These are phyloP conservation scores for Cinclus cinclus DNA, from an alignment of 2,113 vertebrate genomes.

Conservation along the genomic window DNA sequence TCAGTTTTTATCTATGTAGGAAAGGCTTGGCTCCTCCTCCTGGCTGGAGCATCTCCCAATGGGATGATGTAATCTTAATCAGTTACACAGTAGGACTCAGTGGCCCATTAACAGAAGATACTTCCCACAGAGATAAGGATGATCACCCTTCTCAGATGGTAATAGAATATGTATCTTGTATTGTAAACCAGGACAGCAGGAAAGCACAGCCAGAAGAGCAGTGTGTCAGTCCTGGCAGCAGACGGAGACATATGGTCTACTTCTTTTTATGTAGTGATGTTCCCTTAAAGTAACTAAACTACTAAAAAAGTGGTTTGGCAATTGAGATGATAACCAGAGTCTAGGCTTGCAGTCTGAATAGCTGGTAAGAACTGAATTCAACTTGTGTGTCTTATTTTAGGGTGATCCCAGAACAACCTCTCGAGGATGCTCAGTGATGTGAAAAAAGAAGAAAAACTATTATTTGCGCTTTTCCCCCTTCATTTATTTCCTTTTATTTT, in stretches of 20 bases:
- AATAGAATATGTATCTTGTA: too few relatives aligned
- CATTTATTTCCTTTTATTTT: conserved; percentile 48
- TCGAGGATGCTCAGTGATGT: conserved; percentile 93
- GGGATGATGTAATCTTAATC: too few relatives aligned
- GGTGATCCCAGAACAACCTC: conserved; percentile 85
- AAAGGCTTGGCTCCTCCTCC: too few relatives aligned
- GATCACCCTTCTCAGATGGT: too few relatives aligned
- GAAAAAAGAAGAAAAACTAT: conserved; percentile 66
- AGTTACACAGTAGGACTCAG: too few relatives aligned
- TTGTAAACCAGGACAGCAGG: not conserved
- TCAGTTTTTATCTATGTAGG: too few relatives aligned
- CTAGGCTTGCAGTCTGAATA: not conserved
- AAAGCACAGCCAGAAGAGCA: not conserved
- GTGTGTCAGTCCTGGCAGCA: not conserved
- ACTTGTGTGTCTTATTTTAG: conserved; percentile 66
- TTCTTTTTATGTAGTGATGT: not conserved
- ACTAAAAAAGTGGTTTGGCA: not conserved
- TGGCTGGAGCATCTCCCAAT: too few relatives aligned
- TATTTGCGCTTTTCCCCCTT: not conserved
- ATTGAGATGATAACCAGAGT: not conserved
- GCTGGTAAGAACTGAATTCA: not conserved
- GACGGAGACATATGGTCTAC: accelerated
- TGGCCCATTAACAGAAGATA: too few relatives aligned
- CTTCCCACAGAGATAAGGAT: too few relatives aligned
- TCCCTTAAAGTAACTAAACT: not conserved